Conservation (phyloP, 2,113 vertebrate species). For the Recurvirostra avosetta region DNA sequence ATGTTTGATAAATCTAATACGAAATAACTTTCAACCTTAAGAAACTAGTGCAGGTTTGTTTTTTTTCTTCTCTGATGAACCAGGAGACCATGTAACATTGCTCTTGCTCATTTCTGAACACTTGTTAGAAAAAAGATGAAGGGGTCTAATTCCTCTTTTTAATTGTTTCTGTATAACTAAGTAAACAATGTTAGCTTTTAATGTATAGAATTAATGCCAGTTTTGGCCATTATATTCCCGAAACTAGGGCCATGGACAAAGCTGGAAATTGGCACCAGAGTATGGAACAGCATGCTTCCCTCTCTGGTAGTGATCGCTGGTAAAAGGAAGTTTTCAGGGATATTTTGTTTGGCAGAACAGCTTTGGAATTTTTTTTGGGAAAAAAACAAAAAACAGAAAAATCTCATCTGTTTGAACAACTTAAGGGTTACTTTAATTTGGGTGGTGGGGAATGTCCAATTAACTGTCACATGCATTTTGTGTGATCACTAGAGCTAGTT, state of each 20-base stretch:
- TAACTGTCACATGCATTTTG: background rate
- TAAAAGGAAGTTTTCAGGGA: background rate
- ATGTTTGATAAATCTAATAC: background rate
- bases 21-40: background rate
- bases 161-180: background rate
- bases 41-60: background rate
- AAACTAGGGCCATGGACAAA: background rate
- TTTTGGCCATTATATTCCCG: background rate
- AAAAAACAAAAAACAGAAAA: background rate
- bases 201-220: rapidly evolving
- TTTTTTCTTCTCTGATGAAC: background rate
- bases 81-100: background rate
- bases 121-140: background rate
- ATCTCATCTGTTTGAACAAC: background rate
- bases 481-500: background rate
- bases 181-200: background rate
- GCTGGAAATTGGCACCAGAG: background rate
- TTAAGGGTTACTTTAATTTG: background rate
- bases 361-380: background rate
- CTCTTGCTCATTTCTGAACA: background rate
- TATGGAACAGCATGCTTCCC: rapidly evolving
- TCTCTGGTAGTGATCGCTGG: rapidly evolving
- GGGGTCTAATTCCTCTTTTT: background rate
- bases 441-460: background rate
- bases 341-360: background rate